Evolutionary conservation across 2,113 vertebrate species (phyloP).

Genomic region (Zosterops borbonicus): DNA sequence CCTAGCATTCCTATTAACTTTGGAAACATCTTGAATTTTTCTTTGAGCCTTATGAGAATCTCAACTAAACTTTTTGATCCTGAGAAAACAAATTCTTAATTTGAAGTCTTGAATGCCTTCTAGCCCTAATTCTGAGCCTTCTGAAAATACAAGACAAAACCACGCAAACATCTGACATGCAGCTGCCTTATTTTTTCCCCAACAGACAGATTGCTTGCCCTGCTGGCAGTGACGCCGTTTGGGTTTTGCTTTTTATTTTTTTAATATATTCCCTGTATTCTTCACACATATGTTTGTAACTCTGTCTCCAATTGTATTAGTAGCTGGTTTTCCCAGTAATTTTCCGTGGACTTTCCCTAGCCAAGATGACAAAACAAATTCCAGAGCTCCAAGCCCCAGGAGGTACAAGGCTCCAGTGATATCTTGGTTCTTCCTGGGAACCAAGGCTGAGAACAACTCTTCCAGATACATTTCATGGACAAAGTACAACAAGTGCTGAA

Average conservation of each 20-base stretch:
- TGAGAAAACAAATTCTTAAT: background rate
- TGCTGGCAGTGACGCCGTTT: background rate
- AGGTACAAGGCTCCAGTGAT: too few species aligned
- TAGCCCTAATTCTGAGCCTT: background rate
- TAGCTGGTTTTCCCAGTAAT: background rate
- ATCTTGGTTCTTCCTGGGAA: too few species aligned
- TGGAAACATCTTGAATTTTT: background rate
- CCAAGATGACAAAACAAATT: too few species aligned
- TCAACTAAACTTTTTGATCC: background rate
- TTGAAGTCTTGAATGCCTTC: background rate
- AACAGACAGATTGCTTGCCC: background rate
- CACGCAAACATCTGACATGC: background rate
- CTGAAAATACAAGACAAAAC: background rate
- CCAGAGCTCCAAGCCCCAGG: too few species aligned
- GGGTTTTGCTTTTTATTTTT: background rate
- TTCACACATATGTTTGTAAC: background rate
- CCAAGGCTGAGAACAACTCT: too few species aligned
- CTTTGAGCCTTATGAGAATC: background rate
- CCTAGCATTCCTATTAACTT: background rate
- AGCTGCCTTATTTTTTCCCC: background rate
- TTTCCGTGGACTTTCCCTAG: background rate
- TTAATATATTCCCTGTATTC: background rate
- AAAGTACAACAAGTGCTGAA: too few species aligned
- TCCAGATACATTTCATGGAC: too few species aligned
- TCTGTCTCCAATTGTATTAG: background rate